Evolutionary conservation across 1,140 invertebrate genomes (phyloP).

Genomic region (Odontomachus brunneus): DNA sequence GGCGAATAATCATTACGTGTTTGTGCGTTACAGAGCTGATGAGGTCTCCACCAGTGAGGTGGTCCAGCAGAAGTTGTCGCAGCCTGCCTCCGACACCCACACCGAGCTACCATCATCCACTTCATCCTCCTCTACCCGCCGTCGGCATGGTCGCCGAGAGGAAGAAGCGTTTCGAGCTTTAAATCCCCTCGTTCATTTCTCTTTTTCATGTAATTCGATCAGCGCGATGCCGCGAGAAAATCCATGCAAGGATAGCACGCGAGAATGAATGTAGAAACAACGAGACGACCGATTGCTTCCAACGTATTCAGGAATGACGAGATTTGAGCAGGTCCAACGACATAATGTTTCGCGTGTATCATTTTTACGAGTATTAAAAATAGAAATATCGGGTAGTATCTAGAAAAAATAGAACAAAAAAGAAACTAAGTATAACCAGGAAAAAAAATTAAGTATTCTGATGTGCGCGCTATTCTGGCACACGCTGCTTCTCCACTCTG

Average conservation of each 20-base stretch:
- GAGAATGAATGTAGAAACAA: background rate
- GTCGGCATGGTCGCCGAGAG: constrained; percentile 89
- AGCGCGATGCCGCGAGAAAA: background rate
- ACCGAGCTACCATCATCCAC: constrained; percentile 81
- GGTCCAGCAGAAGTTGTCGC: constrained; percentile 83
- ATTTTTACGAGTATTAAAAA: too few species aligned
- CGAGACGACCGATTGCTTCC: background rate
- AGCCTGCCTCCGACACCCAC: constrained; percentile 83
- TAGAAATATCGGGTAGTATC: background rate
- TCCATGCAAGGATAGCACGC: background rate
- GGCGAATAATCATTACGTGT: background rate
- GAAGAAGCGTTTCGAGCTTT: constrained; percentile 89
- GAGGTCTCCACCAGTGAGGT: constrained; percentile 83
- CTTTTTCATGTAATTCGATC: background rate
- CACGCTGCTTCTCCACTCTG: background rate
- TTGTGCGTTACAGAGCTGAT: constrained; percentile 84
- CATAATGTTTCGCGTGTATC: background rate
- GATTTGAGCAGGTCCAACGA: background rate
- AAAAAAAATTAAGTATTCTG: background rate
- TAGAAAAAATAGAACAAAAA: background rate
- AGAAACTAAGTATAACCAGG: background rate
- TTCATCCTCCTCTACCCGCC: constrained; percentile 85
- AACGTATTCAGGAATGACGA: constrained; percentile 4
- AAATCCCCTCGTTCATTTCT: constrained; percentile 51
- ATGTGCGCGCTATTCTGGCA: background rate